Percentiles rank a stretch among this genome's conserved stretches.
Conservation (phyloP, 2,888 invertebrate species). For the Macrosoma leucophasiata region DNA sequence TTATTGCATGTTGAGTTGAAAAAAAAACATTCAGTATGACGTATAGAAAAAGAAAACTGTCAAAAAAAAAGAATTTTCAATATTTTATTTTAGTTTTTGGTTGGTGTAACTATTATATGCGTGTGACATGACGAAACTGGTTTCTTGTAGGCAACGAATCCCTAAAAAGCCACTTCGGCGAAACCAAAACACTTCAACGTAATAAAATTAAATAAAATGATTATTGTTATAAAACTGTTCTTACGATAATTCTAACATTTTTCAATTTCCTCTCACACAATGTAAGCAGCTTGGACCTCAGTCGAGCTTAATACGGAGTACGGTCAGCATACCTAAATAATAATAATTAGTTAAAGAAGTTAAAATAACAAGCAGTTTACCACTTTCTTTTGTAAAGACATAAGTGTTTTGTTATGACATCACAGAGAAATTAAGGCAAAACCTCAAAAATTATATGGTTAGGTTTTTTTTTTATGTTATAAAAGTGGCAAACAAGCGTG, state of each 20-base stretch:
- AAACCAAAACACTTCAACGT: neutral
- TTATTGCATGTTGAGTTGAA: too few relatives aligned
- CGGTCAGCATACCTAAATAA: too few relatives aligned
- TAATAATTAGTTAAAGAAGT: too few relatives aligned
- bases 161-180: neutral
- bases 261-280: slow-evolving; percentile 10
- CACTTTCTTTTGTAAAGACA: too few relatives aligned
- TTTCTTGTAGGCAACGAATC: neutral
- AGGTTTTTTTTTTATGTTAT: too few relatives aligned
- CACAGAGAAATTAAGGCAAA: too few relatives aligned
- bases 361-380: too few relatives aligned
- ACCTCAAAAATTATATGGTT: too few relatives aligned
- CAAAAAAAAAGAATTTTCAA: too few relatives aligned
- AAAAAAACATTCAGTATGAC: neutral
- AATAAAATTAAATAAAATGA: neutral
- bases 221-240: neutral
- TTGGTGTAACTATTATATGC: neutral
- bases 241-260: slow-evolving; percentile 7
- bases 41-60: neutral
- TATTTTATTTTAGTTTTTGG: too few relatives aligned
- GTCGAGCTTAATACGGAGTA: slow-evolving; percentile 1
- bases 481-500: too few relatives aligned
- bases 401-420: too few relatives aligned
- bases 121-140: neutral
- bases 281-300: slow-evolving; percentile 2